Percentiles rank a stretch among this genome's conserved stretches.
These are phyloP conservation scores for Gryllus bimaculatus DNA, from an alignment of 1,140 invertebrate genomes.

Conservation along the genomic window DNA sequence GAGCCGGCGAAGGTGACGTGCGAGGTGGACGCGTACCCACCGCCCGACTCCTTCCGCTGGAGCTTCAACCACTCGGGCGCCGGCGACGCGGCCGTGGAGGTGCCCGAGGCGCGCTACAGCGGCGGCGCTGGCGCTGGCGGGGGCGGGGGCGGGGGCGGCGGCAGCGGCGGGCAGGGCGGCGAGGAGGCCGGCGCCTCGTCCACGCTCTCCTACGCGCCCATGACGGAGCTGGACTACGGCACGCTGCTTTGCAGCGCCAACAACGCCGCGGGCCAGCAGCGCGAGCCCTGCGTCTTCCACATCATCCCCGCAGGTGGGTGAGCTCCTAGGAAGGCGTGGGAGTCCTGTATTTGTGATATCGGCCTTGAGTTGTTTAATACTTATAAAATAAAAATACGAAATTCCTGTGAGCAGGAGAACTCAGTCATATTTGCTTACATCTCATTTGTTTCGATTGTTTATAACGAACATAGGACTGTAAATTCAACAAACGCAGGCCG, in stretches of 20 bases:
- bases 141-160: too few relatives aligned
- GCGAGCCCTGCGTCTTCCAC: conserved; percentile 56
- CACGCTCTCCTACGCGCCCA: conserved; percentile 66
- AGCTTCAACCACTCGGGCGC: conserved; percentile 81
- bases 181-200: conserved; percentile 41
- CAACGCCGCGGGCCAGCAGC: conserved; percentile 56
- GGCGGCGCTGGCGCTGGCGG: background rate
- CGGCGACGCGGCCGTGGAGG: conserved; percentile 62
- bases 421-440: too few relatives aligned
- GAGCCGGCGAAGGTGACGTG: conserved; percentile 72
- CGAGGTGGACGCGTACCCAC: conserved; percentile 76
- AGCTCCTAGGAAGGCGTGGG: too few relatives aligned
- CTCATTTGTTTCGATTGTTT: too few relatives aligned
- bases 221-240: conserved; percentile 65
- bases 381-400: too few relatives aligned
- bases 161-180: background rate
- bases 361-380: too few relatives aligned
- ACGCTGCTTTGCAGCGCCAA: conserved; percentile 54
- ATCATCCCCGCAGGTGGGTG: conserved; percentile 53
- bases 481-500: too few relatives aligned
- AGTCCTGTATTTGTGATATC: too few relatives aligned
- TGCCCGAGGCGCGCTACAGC: conserved; percentile 42
- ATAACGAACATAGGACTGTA: too few relatives aligned
- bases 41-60: conserved; percentile 76
- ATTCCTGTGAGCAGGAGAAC: too few relatives aligned